Percentiles rank a stretch among this genome's conserved stretches.
Conservation (phyloP, 2,113 vertebrate species). For the Nothocercus nigrocapillus region DNA sequence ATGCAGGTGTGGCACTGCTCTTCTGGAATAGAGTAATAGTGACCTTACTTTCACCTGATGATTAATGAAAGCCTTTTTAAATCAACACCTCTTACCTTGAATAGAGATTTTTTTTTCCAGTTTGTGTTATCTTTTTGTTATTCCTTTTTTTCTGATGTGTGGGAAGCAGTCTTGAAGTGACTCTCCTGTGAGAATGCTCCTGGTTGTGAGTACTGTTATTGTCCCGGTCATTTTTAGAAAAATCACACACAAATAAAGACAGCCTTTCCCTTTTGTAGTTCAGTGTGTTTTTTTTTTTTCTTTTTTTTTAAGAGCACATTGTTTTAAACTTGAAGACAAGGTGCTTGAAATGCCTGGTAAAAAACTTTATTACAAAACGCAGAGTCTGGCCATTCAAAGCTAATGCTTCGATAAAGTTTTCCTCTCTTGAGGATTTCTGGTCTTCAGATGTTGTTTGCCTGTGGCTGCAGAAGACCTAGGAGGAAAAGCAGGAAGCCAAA, state of each 20-base stretch:
- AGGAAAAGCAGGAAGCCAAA: not conserved
- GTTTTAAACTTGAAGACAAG: not conserved
- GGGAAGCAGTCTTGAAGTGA: not conserved
- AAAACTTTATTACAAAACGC: not conserved
- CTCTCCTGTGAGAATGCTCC: not conserved
- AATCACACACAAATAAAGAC: not conserved
- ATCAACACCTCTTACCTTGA: not conserved
- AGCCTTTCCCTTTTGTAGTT: not conserved
- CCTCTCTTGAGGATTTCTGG: not conserved
- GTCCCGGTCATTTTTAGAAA: not conserved
- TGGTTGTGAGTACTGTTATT: not conserved
- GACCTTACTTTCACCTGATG: not conserved
- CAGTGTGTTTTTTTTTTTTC: not conserved
- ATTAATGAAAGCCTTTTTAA: not conserved
- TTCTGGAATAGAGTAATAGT: not conserved
- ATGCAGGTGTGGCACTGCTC: fast-evolving
- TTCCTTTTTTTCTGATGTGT: not conserved
- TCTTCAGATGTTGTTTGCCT: not conserved
- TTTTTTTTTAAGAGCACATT: not conserved
- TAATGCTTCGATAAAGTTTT: not conserved
- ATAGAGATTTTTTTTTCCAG: not conserved
- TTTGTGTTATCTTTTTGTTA: not conserved
- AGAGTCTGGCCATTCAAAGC: not conserved
- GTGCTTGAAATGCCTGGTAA: not conserved
- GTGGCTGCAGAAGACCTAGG: not conserved